Base-by-base conservation (phyloP, 2,113 vertebrate genomes). In the Tachysurus fulvidraco region DNA sequence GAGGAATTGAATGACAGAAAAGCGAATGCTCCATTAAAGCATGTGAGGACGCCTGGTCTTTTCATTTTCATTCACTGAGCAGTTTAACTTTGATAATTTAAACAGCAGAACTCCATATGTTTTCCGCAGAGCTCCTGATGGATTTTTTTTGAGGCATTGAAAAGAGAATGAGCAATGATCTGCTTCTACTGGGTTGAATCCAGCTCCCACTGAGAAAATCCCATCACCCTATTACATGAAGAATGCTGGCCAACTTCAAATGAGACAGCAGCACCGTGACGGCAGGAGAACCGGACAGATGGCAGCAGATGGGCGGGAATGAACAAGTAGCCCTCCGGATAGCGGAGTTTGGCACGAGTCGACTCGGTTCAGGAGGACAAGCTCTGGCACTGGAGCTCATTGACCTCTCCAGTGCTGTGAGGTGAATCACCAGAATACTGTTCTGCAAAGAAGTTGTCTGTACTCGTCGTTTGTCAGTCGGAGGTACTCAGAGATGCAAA, bases 281-380 rank as follows among this genome's bases (percentile, higher is more conserved):
- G 89, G 88, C 91, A 92, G 93, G 85, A 92, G 91, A 30, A 88
- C 87, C 71, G 87, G 89, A 88, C 94, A 94, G 93, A 95, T 94
- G 94, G 95, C 92, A 92, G 88, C 95, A 95, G 94, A 95, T 94
- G 94, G 95, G 93, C 91, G 92, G 89, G 94, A 93, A 92, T 88
- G 94, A 93, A 93, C 89, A 92, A 92, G 90, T 84, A 87, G 90
- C 93, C 94, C 94, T 94, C 92, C 91, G 93, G 95, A 93, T 91
- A 93, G 86, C 60, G 90, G 85, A 83, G 92, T 91, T 94, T 94
- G 94, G 93, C 94, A 92, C 80, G 52, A 60, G 86, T 84, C 90
- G 90, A 59, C 59, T 93, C 91, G 90, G 93, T 91, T 94, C 65
- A 91, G 89, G 88, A 92, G 91, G 91, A 90, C 76, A 83, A 89